Percentiles rank a stretch among this genome's conserved stretches.
Evolutionary conservation across 2,888 invertebrate species (phyloP).

Genomic region (Platypus cylindrus): DNA sequence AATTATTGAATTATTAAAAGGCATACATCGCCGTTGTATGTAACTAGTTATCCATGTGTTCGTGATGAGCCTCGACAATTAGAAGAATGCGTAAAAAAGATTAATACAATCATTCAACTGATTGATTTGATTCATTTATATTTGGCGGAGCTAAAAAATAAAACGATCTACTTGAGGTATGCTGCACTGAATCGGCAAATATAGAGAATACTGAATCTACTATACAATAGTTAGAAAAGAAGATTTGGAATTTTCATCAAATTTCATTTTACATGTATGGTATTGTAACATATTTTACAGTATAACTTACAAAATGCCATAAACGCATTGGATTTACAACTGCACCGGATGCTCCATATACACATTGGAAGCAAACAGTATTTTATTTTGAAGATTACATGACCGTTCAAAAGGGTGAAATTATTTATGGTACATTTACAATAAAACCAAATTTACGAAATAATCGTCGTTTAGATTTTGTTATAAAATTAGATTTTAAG

Average conservation of each 20-base stretch:
- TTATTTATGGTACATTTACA: slow-evolving; percentile 79
- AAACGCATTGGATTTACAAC: slow-evolving; percentile 97
- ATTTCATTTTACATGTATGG: slow-evolving; percentile 91
- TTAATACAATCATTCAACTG: no score
- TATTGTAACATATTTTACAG: slow-evolving; percentile 96
- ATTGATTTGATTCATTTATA: no score
- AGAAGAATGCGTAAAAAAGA: no score
- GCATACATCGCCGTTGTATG: no score
- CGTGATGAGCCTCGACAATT: no score
- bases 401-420: slow-evolving; percentile 93
- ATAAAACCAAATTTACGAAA: slow-evolving; percentile 95
- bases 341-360: slow-evolving; percentile 94
- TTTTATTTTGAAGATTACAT: slow-evolving; percentile 96
- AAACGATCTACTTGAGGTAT: no score
- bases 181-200: no score
- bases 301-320: slow-evolving; percentile 99
- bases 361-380: slow-evolving; percentile 98
- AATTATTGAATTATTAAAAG: no score
- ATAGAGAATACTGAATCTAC: no score
- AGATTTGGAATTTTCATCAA: slow-evolving; percentile 84
- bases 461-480: slow-evolving; percentile 94
- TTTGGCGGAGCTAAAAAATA: no score
- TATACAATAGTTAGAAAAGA: slow-evolving; percentile 93
- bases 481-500: slow-evolving; percentile 84
- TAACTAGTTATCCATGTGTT: no score